Percentiles rank a stretch among this genome's conserved stretches.
Evolutionary conservation across 1,140 invertebrate species (phyloP).

Genomic region (Lethocerus indicus): DNA sequence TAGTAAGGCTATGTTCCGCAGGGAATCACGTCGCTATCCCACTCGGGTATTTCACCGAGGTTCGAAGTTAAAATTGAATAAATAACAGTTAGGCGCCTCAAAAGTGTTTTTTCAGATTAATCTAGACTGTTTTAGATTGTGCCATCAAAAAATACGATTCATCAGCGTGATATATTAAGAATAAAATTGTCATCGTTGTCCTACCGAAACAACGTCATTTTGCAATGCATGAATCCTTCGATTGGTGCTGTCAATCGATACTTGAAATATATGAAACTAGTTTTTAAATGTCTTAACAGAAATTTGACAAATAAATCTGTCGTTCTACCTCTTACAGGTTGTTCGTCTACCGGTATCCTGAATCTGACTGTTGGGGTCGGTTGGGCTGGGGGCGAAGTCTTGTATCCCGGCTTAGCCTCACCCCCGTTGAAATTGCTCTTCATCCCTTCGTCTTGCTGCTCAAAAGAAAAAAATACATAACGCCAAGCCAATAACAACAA

Average conservation of each 20-base stretch:
- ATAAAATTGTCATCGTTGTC: not conserved
- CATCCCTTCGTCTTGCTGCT: conserved; percentile 14
- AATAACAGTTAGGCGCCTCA: no score
- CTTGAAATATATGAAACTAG: not conserved
- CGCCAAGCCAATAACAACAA: not conserved
- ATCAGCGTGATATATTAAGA: not conserved
- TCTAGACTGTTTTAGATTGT: no score
- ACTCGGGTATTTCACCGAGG: no score
- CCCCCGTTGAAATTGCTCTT: conserved; percentile 14
- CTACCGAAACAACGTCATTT: not conserved
- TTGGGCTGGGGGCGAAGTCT: conserved; percentile 7
- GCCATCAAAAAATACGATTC: not conserved
- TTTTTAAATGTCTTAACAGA: not conserved
- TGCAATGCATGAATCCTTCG: not conserved
- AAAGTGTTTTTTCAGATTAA: no score
- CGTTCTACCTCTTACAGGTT: conserved; percentile 23
- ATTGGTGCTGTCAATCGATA: not conserved
- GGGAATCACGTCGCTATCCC: no score
- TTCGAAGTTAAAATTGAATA: no score
- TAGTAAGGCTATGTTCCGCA: no score
- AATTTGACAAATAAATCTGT: not conserved
- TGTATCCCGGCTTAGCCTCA: conserved; percentile 12
- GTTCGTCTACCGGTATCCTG: conserved; percentile 20
- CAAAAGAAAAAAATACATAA: not conserved
- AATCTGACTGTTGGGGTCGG: conserved; percentile 13